These are phyloP conservation scores for Chiloscyllium plagiosum DNA, from an alignment of 2,113 vertebrate genomes.

Conservation along the genomic window DNA sequence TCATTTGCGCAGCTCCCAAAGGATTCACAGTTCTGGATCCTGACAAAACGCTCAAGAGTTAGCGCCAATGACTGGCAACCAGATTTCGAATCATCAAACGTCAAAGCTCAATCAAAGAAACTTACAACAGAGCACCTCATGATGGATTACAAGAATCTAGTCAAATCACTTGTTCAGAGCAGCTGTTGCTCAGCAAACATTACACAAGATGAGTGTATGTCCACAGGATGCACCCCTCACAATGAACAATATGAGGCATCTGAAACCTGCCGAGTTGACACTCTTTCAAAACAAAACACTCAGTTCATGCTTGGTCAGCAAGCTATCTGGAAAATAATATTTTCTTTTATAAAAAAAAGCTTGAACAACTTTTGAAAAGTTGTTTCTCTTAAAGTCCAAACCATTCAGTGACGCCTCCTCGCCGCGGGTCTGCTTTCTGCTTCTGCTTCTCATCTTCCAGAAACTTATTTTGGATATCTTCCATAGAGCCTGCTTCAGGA, in stretches of 20 bases:
- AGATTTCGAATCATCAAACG: background rate
- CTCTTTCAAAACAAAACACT: background rate
- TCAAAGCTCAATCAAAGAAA: background rate
- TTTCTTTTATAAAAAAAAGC: conserved; percentile 34
- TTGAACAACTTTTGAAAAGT: conserved; percentile 43
- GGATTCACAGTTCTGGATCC: no score
- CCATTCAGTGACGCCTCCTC: conserved; percentile 78
- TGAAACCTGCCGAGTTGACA: conserved; percentile 2
- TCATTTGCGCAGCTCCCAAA: background rate
- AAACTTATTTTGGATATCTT: conserved; percentile 60
- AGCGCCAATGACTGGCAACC: background rate
- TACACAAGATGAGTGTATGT: background rate
- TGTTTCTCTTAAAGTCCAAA: conserved; percentile 71
- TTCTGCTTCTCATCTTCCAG: conserved; percentile 66
- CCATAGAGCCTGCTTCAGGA: conserved; percentile 50
- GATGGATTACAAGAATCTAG: background rate
- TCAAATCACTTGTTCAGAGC: background rate
- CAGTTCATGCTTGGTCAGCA: conserved; percentile 12
- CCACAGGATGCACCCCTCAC: background rate
- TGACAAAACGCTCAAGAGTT: background rate
- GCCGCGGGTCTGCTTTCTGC: conserved; percentile 67
- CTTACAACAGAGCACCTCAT: background rate
- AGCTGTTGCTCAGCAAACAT: background rate
- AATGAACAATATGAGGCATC: conserved; percentile 13
- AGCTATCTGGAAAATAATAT: conserved; percentile 15